Percentiles rank a stretch among this genome's conserved stretches.
Conservation (phyloP, 2,797 vertebrate species). For the Pipistrellus nathusii region DNA sequence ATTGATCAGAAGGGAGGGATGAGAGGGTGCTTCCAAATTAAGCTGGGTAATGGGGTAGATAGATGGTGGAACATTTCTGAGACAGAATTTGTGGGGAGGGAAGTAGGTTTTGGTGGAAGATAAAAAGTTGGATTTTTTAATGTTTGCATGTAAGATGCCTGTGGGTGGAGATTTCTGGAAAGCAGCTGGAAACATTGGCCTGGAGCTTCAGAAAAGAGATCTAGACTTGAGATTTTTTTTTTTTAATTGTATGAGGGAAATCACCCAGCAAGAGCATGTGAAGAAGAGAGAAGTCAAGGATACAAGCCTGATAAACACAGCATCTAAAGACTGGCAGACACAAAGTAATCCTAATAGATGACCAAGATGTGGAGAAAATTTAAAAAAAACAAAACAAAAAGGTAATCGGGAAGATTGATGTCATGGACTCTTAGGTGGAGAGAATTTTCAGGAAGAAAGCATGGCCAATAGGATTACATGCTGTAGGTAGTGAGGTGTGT, state of each 20-base stretch:
- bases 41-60: not conserved
- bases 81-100: not conserved
- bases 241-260: not conserved
- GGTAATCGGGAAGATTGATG: not conserved
- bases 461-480: not conserved
- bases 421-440: not conserved
- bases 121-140: slow-evolving; percentile 51
- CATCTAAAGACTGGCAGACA: not conserved
- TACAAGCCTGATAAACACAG: not conserved
- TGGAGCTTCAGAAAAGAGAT: slow-evolving; percentile 58
- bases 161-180: not conserved
- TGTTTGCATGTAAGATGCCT: slow-evolving; percentile 5
- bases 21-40: not conserved
- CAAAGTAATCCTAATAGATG: slow-evolving; percentile 8
- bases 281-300: not conserved
- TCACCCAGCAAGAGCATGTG: not conserved
- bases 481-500: not conserved
- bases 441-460: slow-evolving; percentile 42
- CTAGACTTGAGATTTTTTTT: slow-evolving; percentile 52
- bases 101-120: slow-evolving; percentile 16
- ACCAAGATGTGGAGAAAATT: not conserved
- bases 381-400: not conserved
- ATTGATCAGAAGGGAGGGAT: not conserved
- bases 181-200: slow-evolving; percentile 11
- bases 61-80: not conserved